Evolutionary conservation across 2,797 vertebrate species (phyloP).

Genomic region (Danio jaintianensis): DNA sequence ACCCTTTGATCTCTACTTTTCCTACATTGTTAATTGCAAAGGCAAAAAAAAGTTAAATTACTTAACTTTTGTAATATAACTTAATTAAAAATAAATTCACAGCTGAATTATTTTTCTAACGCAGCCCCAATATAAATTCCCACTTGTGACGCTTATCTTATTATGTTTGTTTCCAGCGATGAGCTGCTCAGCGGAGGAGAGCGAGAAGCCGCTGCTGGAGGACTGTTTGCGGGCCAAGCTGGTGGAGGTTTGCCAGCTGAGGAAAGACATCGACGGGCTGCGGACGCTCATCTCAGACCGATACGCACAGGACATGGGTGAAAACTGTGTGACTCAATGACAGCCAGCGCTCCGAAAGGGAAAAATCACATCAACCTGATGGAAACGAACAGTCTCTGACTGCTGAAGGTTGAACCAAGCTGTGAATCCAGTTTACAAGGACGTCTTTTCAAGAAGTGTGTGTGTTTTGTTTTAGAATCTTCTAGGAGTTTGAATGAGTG

Average conservation of each 20-base stretch:
- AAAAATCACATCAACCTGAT: not conserved
- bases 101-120: not conserved
- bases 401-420: slow-evolving; percentile 84
- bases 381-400: slow-evolving; percentile 65
- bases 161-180: slow-evolving; percentile 74
- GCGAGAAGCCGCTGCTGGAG: slow-evolving; percentile 79
- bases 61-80: too few species aligned
- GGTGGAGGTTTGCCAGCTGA: slow-evolving; percentile 85
- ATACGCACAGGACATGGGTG: slow-evolving; percentile 92
- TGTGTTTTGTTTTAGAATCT: not conserved
- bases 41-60: not conserved
- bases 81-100: not conserved
- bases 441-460: slow-evolving; percentile 36
- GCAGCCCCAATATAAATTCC: not conserved
- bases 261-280: slow-evolving; percentile 90
- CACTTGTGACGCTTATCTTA: not conserved
- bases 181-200: slow-evolving; percentile 85
- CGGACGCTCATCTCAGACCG: slow-evolving; percentile 88
- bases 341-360: slow-evolving; percentile 6
- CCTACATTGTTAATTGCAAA: not conserved
- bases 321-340: slow-evolving; percentile 91
- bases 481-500: slow-evolving; percentile 22
- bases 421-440: slow-evolving; percentile 78
- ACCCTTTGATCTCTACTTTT: too few species aligned
- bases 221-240: slow-evolving; percentile 85